A percentile compares a stretch with the other conserved stretches of the same genome.
These are phyloP conservation scores for Temnothorax rugatulus DNA, from an alignment of 2,888 invertebrate genomes.

Conservation along the genomic window DNA sequence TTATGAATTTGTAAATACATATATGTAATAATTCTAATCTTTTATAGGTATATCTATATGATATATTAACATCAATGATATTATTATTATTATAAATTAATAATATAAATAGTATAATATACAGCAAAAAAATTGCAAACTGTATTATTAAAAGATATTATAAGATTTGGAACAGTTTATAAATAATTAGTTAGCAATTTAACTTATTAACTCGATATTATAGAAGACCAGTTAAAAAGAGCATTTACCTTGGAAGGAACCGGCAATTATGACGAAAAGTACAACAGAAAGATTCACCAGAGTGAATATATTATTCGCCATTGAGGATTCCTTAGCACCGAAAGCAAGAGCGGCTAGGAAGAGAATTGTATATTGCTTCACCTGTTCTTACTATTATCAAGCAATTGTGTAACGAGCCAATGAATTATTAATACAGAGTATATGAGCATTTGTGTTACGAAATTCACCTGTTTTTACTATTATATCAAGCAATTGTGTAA, in stretches of 20 bases:
- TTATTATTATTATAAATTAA: background rate
- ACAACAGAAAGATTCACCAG: conserved; percentile 93
- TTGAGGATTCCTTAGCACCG: conserved; percentile 95
- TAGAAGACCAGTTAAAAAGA: background rate
- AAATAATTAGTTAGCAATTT: background rate
- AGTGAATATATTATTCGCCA: conserved; percentile 95
- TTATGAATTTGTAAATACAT: background rate
- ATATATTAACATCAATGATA: background rate
- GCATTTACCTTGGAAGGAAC: conserved; percentile 90
- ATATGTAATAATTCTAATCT: background rate
- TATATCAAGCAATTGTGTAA: background rate
- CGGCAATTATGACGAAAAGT: conserved; percentile 93
- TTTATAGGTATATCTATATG: too few relatives aligned
- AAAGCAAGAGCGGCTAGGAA: conserved; percentile 90
- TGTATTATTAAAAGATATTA: background rate
- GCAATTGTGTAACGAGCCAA: background rate
- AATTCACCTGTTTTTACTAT: background rate
- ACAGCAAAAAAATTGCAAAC: background rate
- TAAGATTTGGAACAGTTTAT: background rate
- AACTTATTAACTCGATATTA: background rate
- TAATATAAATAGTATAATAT: background rate
- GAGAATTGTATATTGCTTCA: background rate
- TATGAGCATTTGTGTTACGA: background rate
- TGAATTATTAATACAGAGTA: background rate
- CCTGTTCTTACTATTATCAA: background rate